Evolutionary conservation across 2,797 vertebrate species (phyloP).

Genomic region (Ambastaia sidthimunki): DNA sequence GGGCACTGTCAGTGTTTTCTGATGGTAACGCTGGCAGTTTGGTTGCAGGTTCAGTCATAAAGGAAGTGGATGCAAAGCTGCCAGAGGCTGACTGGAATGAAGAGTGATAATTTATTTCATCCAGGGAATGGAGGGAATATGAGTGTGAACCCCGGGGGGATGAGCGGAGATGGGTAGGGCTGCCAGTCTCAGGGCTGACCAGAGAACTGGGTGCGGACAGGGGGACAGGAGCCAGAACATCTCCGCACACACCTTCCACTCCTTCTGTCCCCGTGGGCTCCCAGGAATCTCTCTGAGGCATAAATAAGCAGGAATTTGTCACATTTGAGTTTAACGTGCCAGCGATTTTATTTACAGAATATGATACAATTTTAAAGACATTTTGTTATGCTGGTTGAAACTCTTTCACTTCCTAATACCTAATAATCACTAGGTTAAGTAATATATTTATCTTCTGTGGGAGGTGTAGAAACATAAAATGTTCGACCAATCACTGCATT

Average conservation of each 20-base stretch:
- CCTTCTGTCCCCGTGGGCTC: slow-evolving; percentile 81
- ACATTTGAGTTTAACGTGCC: too few species aligned
- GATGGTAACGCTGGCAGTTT: slow-evolving; percentile 77
- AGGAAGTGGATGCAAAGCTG: slow-evolving; percentile 75
- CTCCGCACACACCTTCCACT: slow-evolving; percentile 75
- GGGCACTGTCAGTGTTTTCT: slow-evolving; percentile 69
- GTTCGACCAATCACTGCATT: too few species aligned
- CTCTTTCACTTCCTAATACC: too few species aligned
- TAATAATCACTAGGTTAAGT: too few species aligned
- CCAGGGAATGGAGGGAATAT: slow-evolving; percentile 84
- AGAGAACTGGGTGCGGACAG: slow-evolving; percentile 71
- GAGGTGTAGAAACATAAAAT: too few species aligned
- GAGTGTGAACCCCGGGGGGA: slow-evolving; percentile 78
- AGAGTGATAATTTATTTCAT: slow-evolving; percentile 84
- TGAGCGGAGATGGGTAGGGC: slow-evolving; percentile 77
- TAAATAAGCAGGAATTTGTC: slow-evolving; percentile 42
- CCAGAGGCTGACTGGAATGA: slow-evolving; percentile 73
- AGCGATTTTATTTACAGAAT: neutral
- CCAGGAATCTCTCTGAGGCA: slow-evolving; percentile 87
- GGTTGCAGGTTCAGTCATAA: slow-evolving; percentile 80
- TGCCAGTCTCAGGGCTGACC: slow-evolving; percentile 76
- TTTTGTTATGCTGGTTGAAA: too few species aligned
- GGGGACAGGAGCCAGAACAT: slow-evolving; percentile 71
- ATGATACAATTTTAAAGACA: too few species aligned
- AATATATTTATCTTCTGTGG: too few species aligned